Evolutionary conservation across 1,140 invertebrate genomes (phyloP).

Genomic region (Bombus difficillimus): DNA sequence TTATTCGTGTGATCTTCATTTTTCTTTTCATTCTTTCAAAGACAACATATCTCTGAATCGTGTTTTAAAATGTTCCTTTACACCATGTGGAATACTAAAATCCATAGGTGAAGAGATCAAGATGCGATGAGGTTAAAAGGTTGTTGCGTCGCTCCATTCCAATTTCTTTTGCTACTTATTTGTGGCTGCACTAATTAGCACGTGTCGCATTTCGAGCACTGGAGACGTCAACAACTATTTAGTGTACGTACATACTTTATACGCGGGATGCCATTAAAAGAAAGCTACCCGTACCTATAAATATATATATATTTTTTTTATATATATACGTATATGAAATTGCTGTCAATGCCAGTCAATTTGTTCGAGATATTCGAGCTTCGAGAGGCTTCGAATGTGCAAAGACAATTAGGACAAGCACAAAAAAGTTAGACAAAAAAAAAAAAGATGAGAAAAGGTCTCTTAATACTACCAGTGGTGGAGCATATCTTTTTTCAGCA

Average conservation of each 20-base stretch:
- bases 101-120: neutral
- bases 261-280: neutral
- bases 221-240: conserved; percentile 41
- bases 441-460: neutral
- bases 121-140: conserved; percentile 31
- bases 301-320: neutral
- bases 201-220: conserved; percentile 60
- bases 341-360: conserved; percentile 17
- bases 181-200: conserved; percentile 65
- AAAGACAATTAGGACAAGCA: neutral
- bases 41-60: neutral
- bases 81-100: neutral
- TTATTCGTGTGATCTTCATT: neutral
- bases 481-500: conserved; percentile 48
- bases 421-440: neutral
- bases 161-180: conserved; percentile 56
- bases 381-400: neutral
- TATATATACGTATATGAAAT: conserved; percentile 1
- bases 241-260: conserved; percentile 51
- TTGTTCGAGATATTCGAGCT: conserved; percentile 9
- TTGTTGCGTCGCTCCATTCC: conserved; percentile 63
- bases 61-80: neutral
- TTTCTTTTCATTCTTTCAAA: neutral
- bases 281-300: neutral
- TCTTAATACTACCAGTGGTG: conserved; percentile 39